A percentile compares a stretch with the other conserved stretches of the same genome.
phyloP scores from a whole-genome alignment of 1,140 invertebrate species.

The Papilio dardanus region DNA sequence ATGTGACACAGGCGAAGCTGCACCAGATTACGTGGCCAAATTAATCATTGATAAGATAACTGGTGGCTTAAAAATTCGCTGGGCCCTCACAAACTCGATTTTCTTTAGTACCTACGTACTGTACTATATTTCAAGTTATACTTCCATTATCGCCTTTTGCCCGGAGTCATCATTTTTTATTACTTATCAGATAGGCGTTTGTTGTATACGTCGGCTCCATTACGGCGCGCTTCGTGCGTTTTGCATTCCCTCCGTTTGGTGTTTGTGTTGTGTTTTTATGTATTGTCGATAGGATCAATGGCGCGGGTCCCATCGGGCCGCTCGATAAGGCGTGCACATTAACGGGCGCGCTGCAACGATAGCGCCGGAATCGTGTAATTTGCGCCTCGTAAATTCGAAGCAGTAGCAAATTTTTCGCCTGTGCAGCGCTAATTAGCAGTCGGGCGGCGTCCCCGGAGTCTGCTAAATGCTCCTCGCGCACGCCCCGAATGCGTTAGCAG shows the following conservation, averaged over 20 bases:
- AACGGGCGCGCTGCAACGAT: conserved; percentile 74
- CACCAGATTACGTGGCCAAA: conserved; percentile 70
- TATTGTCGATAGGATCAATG: conserved; percentile 59
- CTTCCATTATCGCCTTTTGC: conserved; percentile 25
- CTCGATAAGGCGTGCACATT: conserved; percentile 80
- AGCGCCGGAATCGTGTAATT: conserved; percentile 78
- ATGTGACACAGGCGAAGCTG: conserved; percentile 61
- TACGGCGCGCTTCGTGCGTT: conserved; percentile 15
- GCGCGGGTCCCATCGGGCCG: conserved; percentile 42
- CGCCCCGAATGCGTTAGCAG: conserved; percentile 74
- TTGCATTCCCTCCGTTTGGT: conserved; percentile 34
- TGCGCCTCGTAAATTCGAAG: conserved; percentile 80
- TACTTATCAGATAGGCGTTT: conserved; percentile 31
- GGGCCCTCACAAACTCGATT: conserved; percentile 15
- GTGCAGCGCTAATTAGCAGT: conserved; percentile 80
- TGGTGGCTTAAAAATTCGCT: conserved; percentile 41
- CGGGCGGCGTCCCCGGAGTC: conserved; percentile 74
- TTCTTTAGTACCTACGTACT: conserved; percentile 23
- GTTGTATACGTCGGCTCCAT: conserved; percentile 9
- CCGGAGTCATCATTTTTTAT: conserved; percentile 38
- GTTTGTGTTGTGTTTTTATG: conserved; percentile 55
- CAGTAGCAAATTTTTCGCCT: conserved; percentile 81
- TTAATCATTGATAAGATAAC: conserved; percentile 72
- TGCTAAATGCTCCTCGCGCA: conserved; percentile 78
- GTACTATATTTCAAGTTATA: not conserved